Percentiles rank a stretch among this genome's conserved stretches.
Evolutionary conservation across 2,797 vertebrate genomes (phyloP).

Genomic region (Brachymystax lenok): DNA sequence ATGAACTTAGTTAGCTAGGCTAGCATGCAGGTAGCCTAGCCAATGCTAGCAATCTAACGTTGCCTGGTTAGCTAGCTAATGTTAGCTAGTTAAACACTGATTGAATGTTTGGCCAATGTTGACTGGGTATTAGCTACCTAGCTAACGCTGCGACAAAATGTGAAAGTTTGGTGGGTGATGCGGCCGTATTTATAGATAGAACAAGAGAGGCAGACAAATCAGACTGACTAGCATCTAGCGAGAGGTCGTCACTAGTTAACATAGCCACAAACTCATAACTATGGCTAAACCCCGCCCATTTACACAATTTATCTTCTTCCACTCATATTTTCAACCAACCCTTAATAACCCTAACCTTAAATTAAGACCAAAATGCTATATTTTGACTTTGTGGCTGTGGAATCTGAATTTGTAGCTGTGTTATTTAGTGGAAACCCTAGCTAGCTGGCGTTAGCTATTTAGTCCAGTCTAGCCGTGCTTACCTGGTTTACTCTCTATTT

Average conservation of each 20-base stretch:
- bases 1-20: neutral
- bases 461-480: neutral
- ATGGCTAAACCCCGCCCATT: too few relatives aligned
- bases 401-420: neutral
- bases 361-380: too few relatives aligned
- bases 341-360: too few relatives aligned
- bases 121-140: neutral
- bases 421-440: neutral
- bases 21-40: neutral
- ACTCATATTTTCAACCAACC: too few relatives aligned
- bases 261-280: too few relatives aligned
- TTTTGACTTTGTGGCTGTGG: too few relatives aligned
- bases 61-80: neutral
- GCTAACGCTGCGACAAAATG: neutral
- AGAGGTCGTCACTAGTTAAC: too few relatives aligned
- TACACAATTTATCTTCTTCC: too few relatives aligned
- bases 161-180: neutral
- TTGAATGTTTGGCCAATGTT: neutral
- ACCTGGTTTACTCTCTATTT: constrained; percentile 14
- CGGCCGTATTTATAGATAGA: neutral
- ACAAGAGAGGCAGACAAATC: neutral
- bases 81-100: neutral
- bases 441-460: neutral
- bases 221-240: neutral
- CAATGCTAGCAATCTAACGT: neutral